Percentiles rank a stretch among this genome's conserved stretches.
These are phyloP conservation scores for Mesembrinibis cayennensis DNA, from an alignment of 2,113 vertebrate species.

Conservation along the genomic window DNA sequence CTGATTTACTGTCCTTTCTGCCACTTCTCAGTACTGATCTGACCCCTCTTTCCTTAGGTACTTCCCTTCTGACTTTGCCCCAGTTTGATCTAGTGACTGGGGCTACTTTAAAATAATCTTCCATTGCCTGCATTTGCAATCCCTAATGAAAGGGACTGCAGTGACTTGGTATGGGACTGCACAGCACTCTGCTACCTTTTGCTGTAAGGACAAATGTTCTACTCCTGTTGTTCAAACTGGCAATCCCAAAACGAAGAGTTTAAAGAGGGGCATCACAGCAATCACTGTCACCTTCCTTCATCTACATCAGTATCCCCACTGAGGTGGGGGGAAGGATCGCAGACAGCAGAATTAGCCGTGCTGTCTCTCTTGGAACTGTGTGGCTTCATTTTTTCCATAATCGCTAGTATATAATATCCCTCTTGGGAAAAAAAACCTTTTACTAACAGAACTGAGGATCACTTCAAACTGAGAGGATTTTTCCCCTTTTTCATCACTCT, in stretches of 20 bases:
- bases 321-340: background rate
- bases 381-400: background rate
- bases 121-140: background rate
- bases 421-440: background rate
- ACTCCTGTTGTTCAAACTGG: background rate
- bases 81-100: background rate
- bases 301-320: background rate
- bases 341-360: background rate
- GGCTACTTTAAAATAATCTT: background rate
- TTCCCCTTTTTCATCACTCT: background rate
- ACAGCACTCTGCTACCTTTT: background rate
- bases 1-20: background rate
- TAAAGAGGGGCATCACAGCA: background rate
- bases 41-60: background rate
- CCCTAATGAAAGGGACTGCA: background rate
- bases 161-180: background rate
- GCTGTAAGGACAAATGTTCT: background rate
- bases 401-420: background rate
- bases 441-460: background rate
- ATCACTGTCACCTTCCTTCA: background rate
- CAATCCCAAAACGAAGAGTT: background rate
- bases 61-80: background rate
- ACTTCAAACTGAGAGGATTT: background rate
- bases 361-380: background rate
- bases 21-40: background rate